These are phyloP conservation scores for Pituophis catenifer DNA, from an alignment of 2,113 vertebrate genomes.

Conservation along the genomic window DNA sequence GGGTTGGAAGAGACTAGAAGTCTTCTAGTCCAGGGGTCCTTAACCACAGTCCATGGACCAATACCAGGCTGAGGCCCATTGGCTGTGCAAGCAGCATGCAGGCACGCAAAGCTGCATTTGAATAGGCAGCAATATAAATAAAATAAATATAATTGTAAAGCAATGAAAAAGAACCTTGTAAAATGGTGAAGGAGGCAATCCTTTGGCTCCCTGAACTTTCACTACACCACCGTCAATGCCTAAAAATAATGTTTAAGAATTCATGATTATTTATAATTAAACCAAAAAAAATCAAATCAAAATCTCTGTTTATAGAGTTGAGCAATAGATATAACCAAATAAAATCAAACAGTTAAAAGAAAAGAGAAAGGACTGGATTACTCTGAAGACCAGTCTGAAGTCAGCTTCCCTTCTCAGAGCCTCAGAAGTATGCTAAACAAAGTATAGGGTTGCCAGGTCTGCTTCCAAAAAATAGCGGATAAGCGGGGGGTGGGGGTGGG, in stretches of 20 bases:
- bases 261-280: not conserved
- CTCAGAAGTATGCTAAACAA: not conserved
- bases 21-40: not conserved
- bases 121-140: too few species aligned
- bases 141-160: not conserved
- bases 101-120: not conserved
- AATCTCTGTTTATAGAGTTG: not conserved
- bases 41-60: not conserved
- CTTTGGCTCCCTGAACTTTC: slow-evolving; percentile 74
- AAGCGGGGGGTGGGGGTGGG: too few species aligned
- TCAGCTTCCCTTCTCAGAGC: not conserved
- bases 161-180: slow-evolving; percentile 72
- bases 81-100: not conserved
- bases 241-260: slow-evolving; percentile 27
- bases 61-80: not conserved
- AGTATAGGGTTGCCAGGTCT: too few species aligned
- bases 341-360: not conserved
- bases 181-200: slow-evolving; percentile 70
- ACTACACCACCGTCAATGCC: slow-evolving; percentile 72
- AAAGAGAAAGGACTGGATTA: not conserved
- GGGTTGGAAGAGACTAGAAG: not conserved
- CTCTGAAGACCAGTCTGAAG: not conserved
- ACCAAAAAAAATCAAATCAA: not conserved
- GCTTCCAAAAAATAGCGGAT: too few species aligned
- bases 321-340: not conserved